Base-by-base conservation (phyloP, 1,140 invertebrate genomes). In the Drosophila bocki region DNA sequence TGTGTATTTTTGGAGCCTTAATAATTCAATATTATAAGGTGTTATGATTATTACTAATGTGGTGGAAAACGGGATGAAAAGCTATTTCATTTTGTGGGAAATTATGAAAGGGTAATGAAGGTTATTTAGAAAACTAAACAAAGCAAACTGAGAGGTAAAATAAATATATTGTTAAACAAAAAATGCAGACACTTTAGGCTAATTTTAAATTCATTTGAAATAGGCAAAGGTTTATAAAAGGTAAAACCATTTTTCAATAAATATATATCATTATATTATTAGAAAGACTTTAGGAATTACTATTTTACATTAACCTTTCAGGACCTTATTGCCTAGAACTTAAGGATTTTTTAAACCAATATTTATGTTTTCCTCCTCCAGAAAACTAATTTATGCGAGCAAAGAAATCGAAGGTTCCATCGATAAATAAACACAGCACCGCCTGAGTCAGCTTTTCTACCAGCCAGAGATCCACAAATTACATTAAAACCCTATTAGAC, bases 401-500 rank as follows among this genome's bases (percentile, higher is more conserved):
- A 15, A 68, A 50, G 44, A 39, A 37, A 70, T 56, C 41, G 41
- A 47, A 47, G 17, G 3, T 12, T 17, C 15, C 26, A 41, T 29
- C 65, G 51, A 71, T 72, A 58, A 26, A 48, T 11, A 39, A 35
- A 8, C 33, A 70, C 33, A 70, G 13, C 22, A 57, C 4, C 12
- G 45, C 29, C 39, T n/a, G 32, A 51, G 35, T 68, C 45, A 50
- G 61, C 61, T 5, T 7, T 41, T 39, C 26, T 15, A 15, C 17
- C 17, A 41, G 29, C 39, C 12, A 33, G 37, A 33, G 37, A 29
- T 50, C 42, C 35, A 72, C 69, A 72, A 72, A 72, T 71, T 48
- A 48, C 69, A 71, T 72, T 59, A 72, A 72, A 71, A 48, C 67
- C 44, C 67, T 41, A 72, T 72, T 72, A 72, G 69, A 32, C 4